Evolutionary conservation across 2,888 invertebrate species (phyloP).

Genomic region (Syrphus vitripennis): DNA sequence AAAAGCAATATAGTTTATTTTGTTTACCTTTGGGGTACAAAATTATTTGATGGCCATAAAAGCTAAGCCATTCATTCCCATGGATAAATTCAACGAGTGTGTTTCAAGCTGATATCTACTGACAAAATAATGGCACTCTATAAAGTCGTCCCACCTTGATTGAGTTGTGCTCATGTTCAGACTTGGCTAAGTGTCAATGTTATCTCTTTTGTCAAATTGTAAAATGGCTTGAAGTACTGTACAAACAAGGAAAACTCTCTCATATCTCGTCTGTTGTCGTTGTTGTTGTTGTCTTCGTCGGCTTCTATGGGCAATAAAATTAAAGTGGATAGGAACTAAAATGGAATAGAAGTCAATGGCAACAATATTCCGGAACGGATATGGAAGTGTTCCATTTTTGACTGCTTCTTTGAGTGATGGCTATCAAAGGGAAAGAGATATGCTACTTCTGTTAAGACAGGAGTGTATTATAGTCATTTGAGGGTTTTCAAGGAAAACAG

Average conservation of each 20-base stretch:
- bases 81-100: constrained; percentile 28
- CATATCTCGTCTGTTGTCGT: background rate
- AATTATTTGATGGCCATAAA: constrained; percentile 38
- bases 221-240: constrained; percentile 43
- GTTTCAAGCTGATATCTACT: constrained; percentile 24
- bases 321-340: constrained; percentile 38
- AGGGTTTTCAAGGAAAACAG: background rate
- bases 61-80: constrained; percentile 3
- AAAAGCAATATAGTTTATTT: constrained; percentile 32
- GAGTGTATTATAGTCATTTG: background rate
- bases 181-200: constrained; percentile 27
- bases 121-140: background rate
- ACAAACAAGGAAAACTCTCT: constrained; percentile 10
- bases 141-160: constrained; percentile 5
- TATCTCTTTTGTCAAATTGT: constrained; percentile 45
- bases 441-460: background rate
- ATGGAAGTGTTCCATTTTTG: constrained; percentile 63
- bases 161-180: constrained; percentile 16
- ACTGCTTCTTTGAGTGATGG: constrained; percentile 39
- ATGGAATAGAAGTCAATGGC: constrained; percentile 43
- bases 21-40: constrained; percentile 13
- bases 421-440: constrained; percentile 18
- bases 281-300: background rate
- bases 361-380: constrained; percentile 33
- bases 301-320: constrained; percentile 46